Conservation (phyloP, 2,888 invertebrate genomes). For the Clusia tigrina region DNA sequence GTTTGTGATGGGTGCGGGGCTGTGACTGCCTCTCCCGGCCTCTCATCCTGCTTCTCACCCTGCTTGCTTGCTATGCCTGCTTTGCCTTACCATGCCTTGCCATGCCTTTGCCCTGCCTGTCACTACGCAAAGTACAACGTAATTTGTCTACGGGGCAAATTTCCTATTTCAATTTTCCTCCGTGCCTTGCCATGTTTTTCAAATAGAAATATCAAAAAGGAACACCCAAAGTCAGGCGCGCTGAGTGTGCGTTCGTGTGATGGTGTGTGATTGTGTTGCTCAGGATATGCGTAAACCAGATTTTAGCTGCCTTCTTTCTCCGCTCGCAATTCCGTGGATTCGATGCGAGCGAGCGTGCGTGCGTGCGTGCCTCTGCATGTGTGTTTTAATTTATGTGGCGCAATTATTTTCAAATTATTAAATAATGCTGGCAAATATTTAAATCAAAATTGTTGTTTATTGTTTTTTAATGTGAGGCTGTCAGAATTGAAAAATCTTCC, state of each 20-base stretch:
- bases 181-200: not conserved
- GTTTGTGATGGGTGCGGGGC: too few species aligned
- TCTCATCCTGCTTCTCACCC: too few species aligned
- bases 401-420: conserved; percentile 9
- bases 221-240: conserved; percentile 3
- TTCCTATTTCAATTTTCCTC: conserved; percentile 46
- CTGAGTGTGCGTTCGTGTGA: not conserved
- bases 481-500: too few species aligned
- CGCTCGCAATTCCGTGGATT: not conserved
- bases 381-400: not conserved
- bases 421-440: not conserved
- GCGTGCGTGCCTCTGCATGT: not conserved
- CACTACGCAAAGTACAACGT: conserved; percentile 15
- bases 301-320: not conserved
- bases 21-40: too few species aligned
- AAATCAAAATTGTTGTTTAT: conserved; percentile 5
- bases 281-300: not conserved
- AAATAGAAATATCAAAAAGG: not conserved
- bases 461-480: too few species aligned
- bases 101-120: too few species aligned
- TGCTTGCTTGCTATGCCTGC: too few species aligned
- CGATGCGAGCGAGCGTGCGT: not conserved
- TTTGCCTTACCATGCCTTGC: too few species aligned
- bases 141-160: conserved; percentile 52
- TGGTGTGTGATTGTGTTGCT: not conserved